Percentiles rank a stretch among this genome's conserved stretches.
Evolutionary conservation across 1,140 invertebrate species (phyloP).

Genomic region (Brachionus rotundiformis): DNA sequence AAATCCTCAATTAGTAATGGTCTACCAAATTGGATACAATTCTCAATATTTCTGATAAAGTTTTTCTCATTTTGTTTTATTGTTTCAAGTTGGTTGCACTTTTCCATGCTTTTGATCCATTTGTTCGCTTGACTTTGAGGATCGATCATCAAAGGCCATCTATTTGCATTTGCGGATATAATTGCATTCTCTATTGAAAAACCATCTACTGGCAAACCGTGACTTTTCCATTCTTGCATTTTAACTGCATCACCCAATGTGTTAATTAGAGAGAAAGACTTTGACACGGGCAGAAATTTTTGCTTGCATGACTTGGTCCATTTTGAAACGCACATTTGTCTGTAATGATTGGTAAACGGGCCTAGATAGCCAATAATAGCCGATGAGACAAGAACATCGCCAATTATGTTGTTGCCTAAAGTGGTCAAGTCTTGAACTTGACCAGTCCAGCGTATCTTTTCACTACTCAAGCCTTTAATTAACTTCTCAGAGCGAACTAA

Average conservation of each 20-base stretch:
- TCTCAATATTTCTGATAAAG: slow-evolving; percentile 61
- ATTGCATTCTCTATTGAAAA: slow-evolving; percentile 65
- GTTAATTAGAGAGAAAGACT: slow-evolving; percentile 59
- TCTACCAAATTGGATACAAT: slow-evolving; percentile 64
- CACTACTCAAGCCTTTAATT: slow-evolving; percentile 63
- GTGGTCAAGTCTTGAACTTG: slow-evolving; percentile 60
- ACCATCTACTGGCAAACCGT: slow-evolving; percentile 64
- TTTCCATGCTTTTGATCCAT: slow-evolving; percentile 66
- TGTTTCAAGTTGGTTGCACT: slow-evolving; percentile 61
- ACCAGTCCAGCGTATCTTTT: slow-evolving; percentile 64
- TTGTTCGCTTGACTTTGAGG: slow-evolving; percentile 65
- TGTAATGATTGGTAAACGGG: slow-evolving; percentile 61
- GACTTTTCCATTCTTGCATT: slow-evolving; percentile 64
- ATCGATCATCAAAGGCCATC: slow-evolving; percentile 65
- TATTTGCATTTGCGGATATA: slow-evolving; percentile 60
- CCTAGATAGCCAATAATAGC: slow-evolving; percentile 63
- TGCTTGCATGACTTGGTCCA: slow-evolving; percentile 61
- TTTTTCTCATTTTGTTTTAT: slow-evolving; percentile 61
- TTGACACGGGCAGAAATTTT: slow-evolving; percentile 61
- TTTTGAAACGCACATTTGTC: slow-evolving; percentile 61
- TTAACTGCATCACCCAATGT: slow-evolving; percentile 62
- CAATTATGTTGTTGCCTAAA: slow-evolving; percentile 63
- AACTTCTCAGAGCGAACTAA: slow-evolving; percentile 63
- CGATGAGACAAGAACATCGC: slow-evolving; percentile 63
- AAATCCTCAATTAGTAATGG: slow-evolving; percentile 64